Conservation (phyloP, 2,797 vertebrate species). For the Zenarchopterus dispar region DNA sequence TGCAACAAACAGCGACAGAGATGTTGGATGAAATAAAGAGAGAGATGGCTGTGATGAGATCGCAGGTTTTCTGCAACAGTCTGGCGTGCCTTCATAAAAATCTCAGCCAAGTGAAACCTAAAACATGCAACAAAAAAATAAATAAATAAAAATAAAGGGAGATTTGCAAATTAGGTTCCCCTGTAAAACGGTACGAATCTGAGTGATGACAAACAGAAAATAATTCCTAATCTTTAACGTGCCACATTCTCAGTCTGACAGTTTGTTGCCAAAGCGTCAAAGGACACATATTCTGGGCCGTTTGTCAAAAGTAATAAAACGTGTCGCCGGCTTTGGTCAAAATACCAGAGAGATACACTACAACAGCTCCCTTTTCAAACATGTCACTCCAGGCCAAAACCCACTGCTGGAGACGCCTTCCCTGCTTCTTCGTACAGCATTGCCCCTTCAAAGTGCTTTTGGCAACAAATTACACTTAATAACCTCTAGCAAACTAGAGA, state of each 20-base stretch:
- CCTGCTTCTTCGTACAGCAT: not conserved
- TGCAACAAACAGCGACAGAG: conserved; percentile 34
- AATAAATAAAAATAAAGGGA: too few species aligned
- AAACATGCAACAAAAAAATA: conserved; percentile 9
- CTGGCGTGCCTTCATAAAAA: conserved; percentile 9
- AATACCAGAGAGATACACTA: not conserved
- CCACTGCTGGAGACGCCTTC: not conserved
- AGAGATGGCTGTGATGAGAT: conserved; percentile 35
- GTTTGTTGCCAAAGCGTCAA: conserved; percentile 1
- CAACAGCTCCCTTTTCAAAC: not conserved
- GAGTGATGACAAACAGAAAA: not conserved
- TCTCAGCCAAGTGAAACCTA: conserved; percentile 1
- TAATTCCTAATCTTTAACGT: conserved; percentile 8
- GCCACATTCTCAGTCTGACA: conserved; percentile 8
- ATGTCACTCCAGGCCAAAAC: not conserved
- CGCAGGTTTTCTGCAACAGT: conserved; percentile 27
- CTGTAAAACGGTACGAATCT: not conserved
- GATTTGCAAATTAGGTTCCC: not conserved
- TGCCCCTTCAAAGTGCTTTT: not conserved
- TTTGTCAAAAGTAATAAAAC: too few species aligned
- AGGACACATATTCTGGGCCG: too few species aligned
- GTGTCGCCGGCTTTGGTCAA: not conserved
- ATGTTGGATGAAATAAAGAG: conserved; percentile 19
- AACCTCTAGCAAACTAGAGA: not conserved
- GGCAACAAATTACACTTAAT: not conserved